Evolutionary conservation across 2,888 invertebrate species (phyloP).

Genomic region (Amorpha juglandis): DNA sequence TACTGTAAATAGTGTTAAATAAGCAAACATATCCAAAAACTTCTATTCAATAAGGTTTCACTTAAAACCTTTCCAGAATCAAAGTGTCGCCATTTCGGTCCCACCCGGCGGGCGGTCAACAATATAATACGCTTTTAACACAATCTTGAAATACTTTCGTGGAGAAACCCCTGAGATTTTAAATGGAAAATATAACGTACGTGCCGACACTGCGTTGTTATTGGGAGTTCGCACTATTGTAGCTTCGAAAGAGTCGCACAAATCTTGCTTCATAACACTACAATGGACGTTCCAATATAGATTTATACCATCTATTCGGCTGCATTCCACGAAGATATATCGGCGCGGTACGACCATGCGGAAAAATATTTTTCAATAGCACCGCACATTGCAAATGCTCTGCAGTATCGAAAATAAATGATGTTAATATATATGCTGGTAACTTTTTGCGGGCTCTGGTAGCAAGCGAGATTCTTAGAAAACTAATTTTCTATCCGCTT

Average conservation of each 20-base stretch:
- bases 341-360: conserved; percentile 33
- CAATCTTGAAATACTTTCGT: conserved; percentile 15
- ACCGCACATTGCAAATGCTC: conserved; percentile 25
- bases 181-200: conserved; percentile 22
- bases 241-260: conserved; percentile 39
- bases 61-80: not conserved
- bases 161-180: conserved; percentile 13
- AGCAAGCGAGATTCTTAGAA: not conserved
- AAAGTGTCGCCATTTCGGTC: conserved; percentile 1
- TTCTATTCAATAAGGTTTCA: not conserved
- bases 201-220: conserved; percentile 9
- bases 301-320: conserved; percentile 45
- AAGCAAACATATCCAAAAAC: not conserved
- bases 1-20: no score
- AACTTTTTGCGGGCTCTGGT: not conserved
- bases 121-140: conserved; percentile 22
- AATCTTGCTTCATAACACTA: conserved; percentile 48
- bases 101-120: conserved; percentile 10
- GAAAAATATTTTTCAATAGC: conserved; percentile 42
- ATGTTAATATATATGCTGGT: not conserved
- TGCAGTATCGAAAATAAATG: conserved; percentile 22
- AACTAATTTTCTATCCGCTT: not conserved
- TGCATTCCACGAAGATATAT: conserved; percentile 43
- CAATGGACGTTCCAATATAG: conserved; percentile 53
- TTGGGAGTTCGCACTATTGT: conserved; percentile 31